Conservation (phyloP, 2,113 vertebrate species). For the Acrocephalus kingi region DNA sequence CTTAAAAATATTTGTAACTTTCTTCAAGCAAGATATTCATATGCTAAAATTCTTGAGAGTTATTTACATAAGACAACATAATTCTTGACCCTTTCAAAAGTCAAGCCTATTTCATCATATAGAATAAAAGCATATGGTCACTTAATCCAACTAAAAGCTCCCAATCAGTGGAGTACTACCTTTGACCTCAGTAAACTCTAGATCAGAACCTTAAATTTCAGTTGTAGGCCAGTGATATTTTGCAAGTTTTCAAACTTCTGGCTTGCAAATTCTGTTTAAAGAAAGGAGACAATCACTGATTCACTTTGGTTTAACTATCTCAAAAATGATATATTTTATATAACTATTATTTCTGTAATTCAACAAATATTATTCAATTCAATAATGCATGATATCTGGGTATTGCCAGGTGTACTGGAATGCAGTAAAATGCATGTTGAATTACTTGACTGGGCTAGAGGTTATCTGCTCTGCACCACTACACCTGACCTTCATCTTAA, state of each 20-base stretch:
- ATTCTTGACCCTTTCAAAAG: neutral
- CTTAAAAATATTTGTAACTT: neutral
- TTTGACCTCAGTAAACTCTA: neutral
- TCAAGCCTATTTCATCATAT: neutral
- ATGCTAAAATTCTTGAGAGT: neutral
- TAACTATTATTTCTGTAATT: neutral
- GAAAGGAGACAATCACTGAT: neutral
- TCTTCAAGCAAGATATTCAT: neutral
- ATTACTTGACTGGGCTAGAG: neutral
- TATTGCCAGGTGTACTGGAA: neutral
- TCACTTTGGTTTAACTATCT: neutral
- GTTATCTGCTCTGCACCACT: neutral
- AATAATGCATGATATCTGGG: neutral
- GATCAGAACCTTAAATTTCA: neutral
- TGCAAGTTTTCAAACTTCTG: neutral
- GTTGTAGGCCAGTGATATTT: neutral
- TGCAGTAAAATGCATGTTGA: neutral
- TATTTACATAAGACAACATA: neutral
- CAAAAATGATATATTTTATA: neutral
- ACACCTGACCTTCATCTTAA: neutral
- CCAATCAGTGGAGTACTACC: neutral
- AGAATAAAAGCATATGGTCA: neutral
- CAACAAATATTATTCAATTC: neutral
- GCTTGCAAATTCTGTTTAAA: neutral
- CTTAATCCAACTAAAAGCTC: neutral